Evolutionary conservation across 92 coral and sea anemone genomes (phyloP), one percentile per base, ranked within the genome.

Genomic region (Phymanthus crucifer): DNA sequence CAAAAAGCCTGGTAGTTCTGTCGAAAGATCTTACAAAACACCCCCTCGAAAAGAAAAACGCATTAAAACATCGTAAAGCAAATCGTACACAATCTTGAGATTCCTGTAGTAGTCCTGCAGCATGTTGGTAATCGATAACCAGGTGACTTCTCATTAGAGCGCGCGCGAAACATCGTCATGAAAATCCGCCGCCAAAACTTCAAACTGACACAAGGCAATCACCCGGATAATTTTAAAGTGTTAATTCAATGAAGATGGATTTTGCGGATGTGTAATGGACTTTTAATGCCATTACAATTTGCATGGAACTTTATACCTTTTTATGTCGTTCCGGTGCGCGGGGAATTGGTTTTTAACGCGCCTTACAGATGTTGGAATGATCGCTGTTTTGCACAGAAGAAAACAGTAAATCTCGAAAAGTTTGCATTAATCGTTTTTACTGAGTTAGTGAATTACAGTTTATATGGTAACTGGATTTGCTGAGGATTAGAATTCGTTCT

Each of bases 251-350:
- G 19, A 47, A 61, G 40, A 77, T 77, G 54, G 36, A 5, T 61
- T 77, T 40, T 27, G 7, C 81, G 65, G 65, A 64, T 77, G 81
- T 77, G 34, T 40, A 57, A 77, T 77, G 48, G 72, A 0, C 46
- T 43, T 77, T 77, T 77, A 77, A 77, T 77, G 31, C 21, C 45
- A 77, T 38, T 58, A 77, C 81, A 77, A 77, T 77, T 75, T 64
- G 46, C 72, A 64, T 77, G 81, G 73, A 77, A 77, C 68, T 40
- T 77, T 77, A 77, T 56, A 43, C 50, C 72, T 75, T 71, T 71
- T 54, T 58, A 75, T 52, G 47, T 77, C 72, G 66, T 47, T 38
- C 31, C 81, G 40, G 81, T 61, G 16, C 45, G 40, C 38, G 58
- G 40, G 29, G 24, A 61, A 77, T 64, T 32, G 17, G 81, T 18